A percentile compares a stretch with the other conserved stretches of the same genome.
These are phyloP conservation scores for Oscheius sp. DNA, from an alignment of 1,140 invertebrate species.

Conservation along the genomic window DNA sequence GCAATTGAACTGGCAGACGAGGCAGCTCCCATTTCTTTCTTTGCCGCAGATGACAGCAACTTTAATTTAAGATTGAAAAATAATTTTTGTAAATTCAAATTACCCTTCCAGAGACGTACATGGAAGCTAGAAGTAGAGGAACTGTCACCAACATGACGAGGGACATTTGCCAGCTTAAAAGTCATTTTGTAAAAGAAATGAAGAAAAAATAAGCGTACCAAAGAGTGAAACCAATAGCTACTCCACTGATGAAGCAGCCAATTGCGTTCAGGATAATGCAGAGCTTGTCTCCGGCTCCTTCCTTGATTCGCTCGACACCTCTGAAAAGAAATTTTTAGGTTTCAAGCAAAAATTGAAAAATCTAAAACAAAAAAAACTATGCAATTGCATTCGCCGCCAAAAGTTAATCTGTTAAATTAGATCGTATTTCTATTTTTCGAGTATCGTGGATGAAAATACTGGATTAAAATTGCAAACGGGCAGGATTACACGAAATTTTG, in stretches of 20 bases:
- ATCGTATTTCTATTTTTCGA: no score
- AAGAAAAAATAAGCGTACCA: constrained; percentile 7
- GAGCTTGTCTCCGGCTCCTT: constrained; percentile 83
- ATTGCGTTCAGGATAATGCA: constrained; percentile 71
- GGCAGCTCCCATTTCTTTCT: constrained; percentile 75
- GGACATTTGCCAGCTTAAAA: constrained; percentile 52
- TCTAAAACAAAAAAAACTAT: no score
- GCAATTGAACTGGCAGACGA: constrained; percentile 75
- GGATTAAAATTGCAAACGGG: no score
- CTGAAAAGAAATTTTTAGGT: constrained; percentile 67
- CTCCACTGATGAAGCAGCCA: constrained; percentile 41
- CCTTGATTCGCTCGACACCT: constrained; percentile 81
- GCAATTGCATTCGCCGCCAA: no score
- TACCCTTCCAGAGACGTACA: constrained; percentile 46
- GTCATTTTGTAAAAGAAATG: no score
- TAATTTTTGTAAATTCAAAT: neutral
- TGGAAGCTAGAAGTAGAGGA: constrained; percentile 47
- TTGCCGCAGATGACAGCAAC: constrained; percentile 62
- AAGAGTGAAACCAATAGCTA: constrained; percentile 45
- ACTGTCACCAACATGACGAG: constrained; percentile 49
- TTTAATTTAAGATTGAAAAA: constrained; percentile 6
- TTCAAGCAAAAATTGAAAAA: no score
- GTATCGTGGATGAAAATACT: no score
- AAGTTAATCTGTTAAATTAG: no score
- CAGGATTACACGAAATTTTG: no score